Evolutionary conservation across 2,797 vertebrate species (phyloP).

Genomic region (Acanthurus leucopareius): DNA sequence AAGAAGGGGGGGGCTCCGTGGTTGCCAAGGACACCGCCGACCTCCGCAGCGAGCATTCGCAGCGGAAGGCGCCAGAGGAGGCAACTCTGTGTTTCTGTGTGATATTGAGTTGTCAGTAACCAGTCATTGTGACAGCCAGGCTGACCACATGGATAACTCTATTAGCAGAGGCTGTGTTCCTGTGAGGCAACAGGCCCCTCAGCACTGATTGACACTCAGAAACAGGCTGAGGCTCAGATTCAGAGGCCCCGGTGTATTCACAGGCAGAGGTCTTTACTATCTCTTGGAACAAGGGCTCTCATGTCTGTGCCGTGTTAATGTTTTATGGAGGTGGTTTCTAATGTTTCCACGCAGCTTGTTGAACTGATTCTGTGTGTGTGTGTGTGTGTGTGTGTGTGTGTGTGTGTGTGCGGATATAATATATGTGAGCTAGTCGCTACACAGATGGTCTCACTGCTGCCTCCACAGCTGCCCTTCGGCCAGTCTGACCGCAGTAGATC

Average conservation of each 20-base stretch:
- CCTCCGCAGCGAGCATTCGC: conserved; percentile 45
- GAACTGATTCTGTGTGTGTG: conserved; percentile 11
- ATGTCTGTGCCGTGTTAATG: conserved; percentile 47
- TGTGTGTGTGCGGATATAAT: background rate
- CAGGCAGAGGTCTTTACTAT: conserved; percentile 27
- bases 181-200: conserved; percentile 55
- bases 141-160: conserved; percentile 57
- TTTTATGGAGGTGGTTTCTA: conserved; percentile 56
- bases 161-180: conserved; percentile 51
- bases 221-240: conserved; percentile 22
- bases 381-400: conserved; percentile 2
- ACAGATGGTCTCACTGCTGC: conserved; percentile 47
- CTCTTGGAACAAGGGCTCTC: conserved; percentile 31
- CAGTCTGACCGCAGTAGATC: conserved; percentile 33
- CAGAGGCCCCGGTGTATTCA: conserved; percentile 15
- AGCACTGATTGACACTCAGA: conserved; percentile 36
- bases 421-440: background rate
- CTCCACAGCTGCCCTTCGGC: conserved; percentile 53
- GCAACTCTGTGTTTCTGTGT: conserved; percentile 54
- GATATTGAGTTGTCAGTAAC: conserved; percentile 70
- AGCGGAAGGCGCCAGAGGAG: conserved; percentile 44
- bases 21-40: conserved; percentile 77
- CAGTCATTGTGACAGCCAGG: conserved; percentile 62
- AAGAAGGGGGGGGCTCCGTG: conserved; percentile 1
- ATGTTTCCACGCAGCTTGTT: conserved; percentile 46